phyloP scores from a whole-genome alignment of 2,113 vertebrate species.

The Eclectus roratus region DNA sequence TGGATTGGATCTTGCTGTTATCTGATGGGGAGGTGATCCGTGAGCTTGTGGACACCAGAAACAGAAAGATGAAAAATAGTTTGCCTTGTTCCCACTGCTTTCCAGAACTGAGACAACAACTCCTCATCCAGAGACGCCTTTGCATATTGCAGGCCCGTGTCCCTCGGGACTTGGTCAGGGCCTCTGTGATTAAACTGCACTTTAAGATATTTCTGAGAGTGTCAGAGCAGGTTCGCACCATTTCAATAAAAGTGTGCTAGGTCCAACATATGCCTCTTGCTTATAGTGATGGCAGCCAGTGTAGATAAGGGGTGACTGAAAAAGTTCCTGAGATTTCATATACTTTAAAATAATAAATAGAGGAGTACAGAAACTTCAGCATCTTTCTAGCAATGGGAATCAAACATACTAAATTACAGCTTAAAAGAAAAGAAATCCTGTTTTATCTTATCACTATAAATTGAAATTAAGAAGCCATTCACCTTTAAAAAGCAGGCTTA shows the following conservation, averaged over 20 bases:
- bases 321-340: not conserved
- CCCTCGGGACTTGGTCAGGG: accelerated
- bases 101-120: not conserved
- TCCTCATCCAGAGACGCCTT: not conserved
- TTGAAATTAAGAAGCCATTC: not conserved
- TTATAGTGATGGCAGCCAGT: not conserved
- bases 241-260: not conserved
- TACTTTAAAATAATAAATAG: not conserved
- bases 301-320: conserved; percentile 6
- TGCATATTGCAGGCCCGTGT: not conserved
- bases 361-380: not conserved
- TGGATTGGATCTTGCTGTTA: not conserved
- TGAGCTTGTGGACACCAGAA: not conserved
- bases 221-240: not conserved
- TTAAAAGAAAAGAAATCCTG: not conserved
- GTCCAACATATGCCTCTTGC: not conserved
- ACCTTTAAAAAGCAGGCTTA: not conserved
- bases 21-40: not conserved
- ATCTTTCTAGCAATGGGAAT: not conserved
- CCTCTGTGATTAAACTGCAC: not conserved
- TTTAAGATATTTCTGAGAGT: not conserved
- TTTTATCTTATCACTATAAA: conserved; percentile 6
- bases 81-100: not conserved
- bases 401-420: not conserved
- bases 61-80: not conserved